Evolutionary conservation across 2,113 vertebrate species (phyloP), one percentile per base, ranked within the genome.

Genomic region (Actenoides lindsayi): DNA sequence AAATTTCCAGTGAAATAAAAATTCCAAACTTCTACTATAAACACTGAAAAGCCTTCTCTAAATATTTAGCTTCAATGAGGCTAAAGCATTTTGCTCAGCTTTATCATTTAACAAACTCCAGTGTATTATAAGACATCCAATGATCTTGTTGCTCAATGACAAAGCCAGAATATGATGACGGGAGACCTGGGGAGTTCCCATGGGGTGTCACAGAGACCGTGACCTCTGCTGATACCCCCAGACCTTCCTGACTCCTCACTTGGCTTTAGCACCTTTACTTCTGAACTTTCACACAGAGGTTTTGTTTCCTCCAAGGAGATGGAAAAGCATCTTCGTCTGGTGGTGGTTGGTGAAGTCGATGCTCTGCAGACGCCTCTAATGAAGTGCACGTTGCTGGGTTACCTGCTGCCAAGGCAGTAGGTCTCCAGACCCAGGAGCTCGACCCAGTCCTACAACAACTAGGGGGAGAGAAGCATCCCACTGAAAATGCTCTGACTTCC

Each of bases 1-100:
- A 90, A 76, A 95, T 93, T 94, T 93, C 95, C 96, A 96, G 65
- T 39, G 92, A 96, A 96, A 96, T 88, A 94, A 95, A 95, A 94
- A 95, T 97, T 96, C 93, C 90, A 63, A 91, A 30, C 82, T 86
- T 63, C 78, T 88, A 91, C 90, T 85, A 76, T 94, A 97, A 97
- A 96, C 94, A 94, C 93, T 78, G 63, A 88, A 95, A 96, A 94
- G 53, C 78, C 84, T 95, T 95, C 87, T 96, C 82, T 94, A 97
- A 97, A 96, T 91, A 96, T 96, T 96, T 96, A 94, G 44, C 78
- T 93, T 96, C 91, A 64, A 50, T 84, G 87, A 89, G 44, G 94
- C 91, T 85, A 2, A 87, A 94, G 54, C 4, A 4, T 81, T n/a
- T 87, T 2, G 0, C 78, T 95, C 85, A 30, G 82, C 50, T 87